These are phyloP conservation scores for Tillus elongatus DNA, from an alignment of 2,888 invertebrate species.

Conservation along the genomic window DNA sequence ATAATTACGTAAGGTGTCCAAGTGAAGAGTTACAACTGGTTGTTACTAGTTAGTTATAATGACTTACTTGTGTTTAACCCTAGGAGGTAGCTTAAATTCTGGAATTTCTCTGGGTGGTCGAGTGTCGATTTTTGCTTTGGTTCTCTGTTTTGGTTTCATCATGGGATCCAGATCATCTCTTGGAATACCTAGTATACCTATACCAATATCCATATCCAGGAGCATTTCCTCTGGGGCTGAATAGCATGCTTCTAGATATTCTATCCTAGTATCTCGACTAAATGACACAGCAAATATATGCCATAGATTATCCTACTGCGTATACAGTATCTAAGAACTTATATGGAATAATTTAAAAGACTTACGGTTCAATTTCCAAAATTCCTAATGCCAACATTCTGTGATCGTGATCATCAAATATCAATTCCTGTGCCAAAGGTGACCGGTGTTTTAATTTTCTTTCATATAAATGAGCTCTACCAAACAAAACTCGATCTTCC, in stretches of 20 bases:
- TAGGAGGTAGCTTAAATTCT: conserved; percentile 31
- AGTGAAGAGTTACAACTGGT: too few species aligned
- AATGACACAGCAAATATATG: conserved; percentile 12
- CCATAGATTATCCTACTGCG: not conserved
- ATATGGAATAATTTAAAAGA: conserved; percentile 15
- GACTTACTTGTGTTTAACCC: not conserved
- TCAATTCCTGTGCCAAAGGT: conserved; percentile 51
- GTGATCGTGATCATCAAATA: conserved; percentile 51
- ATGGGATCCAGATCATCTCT: conserved; percentile 50
- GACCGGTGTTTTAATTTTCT: conserved; percentile 51
- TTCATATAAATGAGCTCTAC: conserved; percentile 45
- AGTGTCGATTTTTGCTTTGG: conserved; percentile 23
- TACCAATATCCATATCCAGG: conserved; percentile 38
- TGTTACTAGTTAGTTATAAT: too few species aligned
- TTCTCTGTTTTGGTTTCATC: conserved; percentile 38
- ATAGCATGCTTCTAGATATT: conserved; percentile 47
- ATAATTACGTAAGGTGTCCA: too few species aligned
- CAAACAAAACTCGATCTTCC: conserved; percentile 49
- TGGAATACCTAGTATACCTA: conserved; percentile 53
- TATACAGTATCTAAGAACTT: too few species aligned
- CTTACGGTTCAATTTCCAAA: conserved; percentile 33
- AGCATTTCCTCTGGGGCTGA: conserved; percentile 50
- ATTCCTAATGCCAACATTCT: conserved; percentile 49
- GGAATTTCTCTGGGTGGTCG: conserved; percentile 22
- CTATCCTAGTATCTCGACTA: conserved; percentile 40